These are phyloP conservation scores for Aporophyla nigra DNA, from an alignment of 2,888 invertebrate species.

Conservation along the genomic window DNA sequence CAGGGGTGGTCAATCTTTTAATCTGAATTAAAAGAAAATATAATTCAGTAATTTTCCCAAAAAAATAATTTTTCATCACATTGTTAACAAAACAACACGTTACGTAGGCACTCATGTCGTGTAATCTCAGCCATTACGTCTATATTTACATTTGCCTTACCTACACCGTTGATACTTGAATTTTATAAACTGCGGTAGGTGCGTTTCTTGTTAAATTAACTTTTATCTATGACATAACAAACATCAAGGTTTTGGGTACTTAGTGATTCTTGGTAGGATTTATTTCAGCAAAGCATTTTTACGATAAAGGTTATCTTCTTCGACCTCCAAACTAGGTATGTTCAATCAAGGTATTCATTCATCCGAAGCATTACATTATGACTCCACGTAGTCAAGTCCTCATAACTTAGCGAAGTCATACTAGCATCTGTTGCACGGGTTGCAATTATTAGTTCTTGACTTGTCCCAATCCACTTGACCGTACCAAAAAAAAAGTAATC, in stretches of 20 bases:
- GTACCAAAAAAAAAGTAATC: neutral
- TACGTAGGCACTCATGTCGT: constrained; percentile 22
- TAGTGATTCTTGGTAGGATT: neutral
- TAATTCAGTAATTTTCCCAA: neutral
- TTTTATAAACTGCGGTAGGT: constrained; percentile 24
- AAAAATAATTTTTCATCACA: neutral
- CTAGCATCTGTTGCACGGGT: neutral
- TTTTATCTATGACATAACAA: constrained; percentile 45
- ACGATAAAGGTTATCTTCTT: neutral
- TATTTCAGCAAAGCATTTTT: neutral
- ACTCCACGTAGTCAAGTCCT: neutral
- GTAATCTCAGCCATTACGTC: constrained; percentile 27
- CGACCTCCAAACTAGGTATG: neutral
- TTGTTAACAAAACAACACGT: constrained; percentile 16
- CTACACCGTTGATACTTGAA: constrained; percentile 29
- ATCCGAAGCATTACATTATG: neutral
- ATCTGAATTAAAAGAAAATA: neutral
- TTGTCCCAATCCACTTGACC: neutral
- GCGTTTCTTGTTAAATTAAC: constrained; percentile 39
- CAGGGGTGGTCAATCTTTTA: neutral
- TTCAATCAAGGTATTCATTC: neutral
- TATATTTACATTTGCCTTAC: constrained; percentile 45
- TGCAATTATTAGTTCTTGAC: neutral
- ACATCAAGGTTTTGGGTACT: constrained; percentile 35
- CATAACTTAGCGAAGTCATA: neutral